Conservation (phyloP, 1,140 invertebrate genomes). For the Monochamus saltuarius region DNA sequence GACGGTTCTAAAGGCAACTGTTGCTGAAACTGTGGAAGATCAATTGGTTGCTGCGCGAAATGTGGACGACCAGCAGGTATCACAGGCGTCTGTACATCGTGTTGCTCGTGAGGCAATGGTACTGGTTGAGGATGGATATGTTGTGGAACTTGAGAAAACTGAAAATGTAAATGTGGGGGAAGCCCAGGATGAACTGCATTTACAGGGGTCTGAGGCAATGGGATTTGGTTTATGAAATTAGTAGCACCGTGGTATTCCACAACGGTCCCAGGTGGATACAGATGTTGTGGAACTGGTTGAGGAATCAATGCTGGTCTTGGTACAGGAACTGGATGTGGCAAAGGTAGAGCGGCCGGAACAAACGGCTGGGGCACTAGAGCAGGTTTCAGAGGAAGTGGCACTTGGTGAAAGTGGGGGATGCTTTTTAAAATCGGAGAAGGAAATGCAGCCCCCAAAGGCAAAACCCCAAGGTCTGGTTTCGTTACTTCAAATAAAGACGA, state of each 20-base stretch:
- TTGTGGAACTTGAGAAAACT: too few species aligned
- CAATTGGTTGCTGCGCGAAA: not conserved
- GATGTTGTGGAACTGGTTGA: slow-evolving; percentile 5
- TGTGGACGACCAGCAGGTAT: too few species aligned
- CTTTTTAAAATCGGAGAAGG: slow-evolving; percentile 28
- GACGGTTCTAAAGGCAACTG: slow-evolving; percentile 4
- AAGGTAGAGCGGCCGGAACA: not conserved
- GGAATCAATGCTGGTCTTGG: slow-evolving; percentile 5
- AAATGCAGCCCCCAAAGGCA: slow-evolving; percentile 36
- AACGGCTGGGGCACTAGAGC: slow-evolving; percentile 7
- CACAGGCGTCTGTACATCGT: too few species aligned
- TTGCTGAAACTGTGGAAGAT: not conserved
- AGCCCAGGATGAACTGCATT: not conserved
- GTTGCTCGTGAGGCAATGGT: not conserved
- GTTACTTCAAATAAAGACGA: slow-evolving; percentile 39
- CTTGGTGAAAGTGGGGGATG: slow-evolving; percentile 5
- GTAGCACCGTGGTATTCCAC: slow-evolving; percentile 32
- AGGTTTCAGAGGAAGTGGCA: slow-evolving; percentile 12
- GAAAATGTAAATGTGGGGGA: too few species aligned
- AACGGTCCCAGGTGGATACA: slow-evolving; percentile 1
- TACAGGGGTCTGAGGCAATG: slow-evolving; percentile 23
- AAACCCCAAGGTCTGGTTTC: slow-evolving; percentile 36
- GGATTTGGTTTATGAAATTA: slow-evolving; percentile 26
- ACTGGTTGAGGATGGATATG: too few species aligned
- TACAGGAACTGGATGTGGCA: not conserved